Percentiles rank a stretch among this genome's conserved stretches.
Conservation (phyloP, 1,140 invertebrate genomes). For the Lasioglossum albipes region DNA sequence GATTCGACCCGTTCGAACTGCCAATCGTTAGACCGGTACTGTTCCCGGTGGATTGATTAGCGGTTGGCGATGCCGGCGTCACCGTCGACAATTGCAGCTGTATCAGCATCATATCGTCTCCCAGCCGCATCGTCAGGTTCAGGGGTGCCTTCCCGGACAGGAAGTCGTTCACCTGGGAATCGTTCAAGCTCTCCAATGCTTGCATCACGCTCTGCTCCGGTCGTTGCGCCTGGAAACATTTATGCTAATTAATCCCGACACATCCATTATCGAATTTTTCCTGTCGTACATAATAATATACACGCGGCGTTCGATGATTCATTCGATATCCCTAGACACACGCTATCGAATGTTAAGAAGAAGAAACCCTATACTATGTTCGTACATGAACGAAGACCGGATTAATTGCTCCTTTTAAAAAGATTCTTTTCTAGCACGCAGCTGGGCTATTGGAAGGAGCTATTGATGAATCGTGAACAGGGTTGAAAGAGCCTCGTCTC, state of each 20-base stretch:
- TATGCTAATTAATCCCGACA: conserved; percentile 38
- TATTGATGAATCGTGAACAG: background rate
- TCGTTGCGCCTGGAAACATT: conserved; percentile 88
- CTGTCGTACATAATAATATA: background rate
- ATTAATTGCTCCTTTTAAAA: no score
- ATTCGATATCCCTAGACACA: no score
- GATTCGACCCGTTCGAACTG: conserved; percentile 38
- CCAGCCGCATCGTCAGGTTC: conserved; percentile 95
- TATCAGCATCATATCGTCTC: conserved; percentile 98
- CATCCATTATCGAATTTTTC: background rate
- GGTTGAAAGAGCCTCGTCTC: background rate
- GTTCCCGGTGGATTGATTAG: conserved; percentile 35
- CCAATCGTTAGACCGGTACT: conserved; percentile 33
- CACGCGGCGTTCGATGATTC: no score
- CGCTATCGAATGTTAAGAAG: no score
- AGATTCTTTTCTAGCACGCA: no score
- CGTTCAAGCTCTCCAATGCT: conserved; percentile 94
- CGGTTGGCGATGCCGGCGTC: conserved; percentile 74
- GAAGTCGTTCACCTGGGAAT: conserved; percentile 95
- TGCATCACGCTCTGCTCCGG: conserved; percentile 97
- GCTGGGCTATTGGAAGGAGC: no score
- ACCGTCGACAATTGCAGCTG: conserved; percentile 95
- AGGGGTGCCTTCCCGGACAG: conserved; percentile 95
- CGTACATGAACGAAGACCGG: no score
- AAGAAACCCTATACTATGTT: no score